These are phyloP conservation scores for Parnassius glacialis DNA, from an alignment of 2,888 invertebrate species.

Conservation along the genomic window DNA sequence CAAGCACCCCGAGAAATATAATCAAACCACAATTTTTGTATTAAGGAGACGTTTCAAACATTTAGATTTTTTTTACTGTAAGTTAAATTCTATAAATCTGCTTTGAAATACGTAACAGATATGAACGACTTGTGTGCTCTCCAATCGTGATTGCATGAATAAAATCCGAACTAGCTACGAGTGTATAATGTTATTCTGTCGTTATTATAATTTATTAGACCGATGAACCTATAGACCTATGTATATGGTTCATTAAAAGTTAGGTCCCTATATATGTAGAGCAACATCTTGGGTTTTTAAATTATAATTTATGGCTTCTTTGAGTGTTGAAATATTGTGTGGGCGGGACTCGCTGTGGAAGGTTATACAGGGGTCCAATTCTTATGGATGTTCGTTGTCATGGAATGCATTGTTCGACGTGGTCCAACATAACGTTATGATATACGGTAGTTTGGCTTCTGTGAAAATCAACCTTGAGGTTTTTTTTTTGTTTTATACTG, in stretches of 20 bases:
- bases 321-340: conserved; percentile 75
- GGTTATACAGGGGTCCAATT: conserved; percentile 31
- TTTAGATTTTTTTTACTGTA: background rate
- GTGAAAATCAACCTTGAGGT: conserved; percentile 19
- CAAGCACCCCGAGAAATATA: too few relatives aligned
- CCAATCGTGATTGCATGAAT: conserved; percentile 7
- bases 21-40: too few relatives aligned
- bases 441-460: conserved; percentile 26
- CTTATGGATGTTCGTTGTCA: conserved; percentile 33
- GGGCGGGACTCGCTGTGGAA: conserved; percentile 55
- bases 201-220: conserved; percentile 28
- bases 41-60: too few relatives aligned
- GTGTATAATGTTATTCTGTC: conserved; percentile 10
- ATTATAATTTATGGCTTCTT: conserved; percentile 76
- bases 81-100: background rate
- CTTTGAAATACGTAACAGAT: background rate
- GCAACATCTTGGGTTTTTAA: conserved; percentile 62
- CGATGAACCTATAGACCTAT: conserved; percentile 38
- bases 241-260: conserved; percentile 46
- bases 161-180: conserved; percentile 29
- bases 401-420: conserved; percentile 31
- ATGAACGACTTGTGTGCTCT: background rate
- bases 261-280: conserved; percentile 37
- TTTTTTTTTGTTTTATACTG: conserved; percentile 14
- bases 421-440: conserved; percentile 25